Base-by-base conservation (phyloP, 23 tunicate species). In the Halocynthia roretzi region DNA sequence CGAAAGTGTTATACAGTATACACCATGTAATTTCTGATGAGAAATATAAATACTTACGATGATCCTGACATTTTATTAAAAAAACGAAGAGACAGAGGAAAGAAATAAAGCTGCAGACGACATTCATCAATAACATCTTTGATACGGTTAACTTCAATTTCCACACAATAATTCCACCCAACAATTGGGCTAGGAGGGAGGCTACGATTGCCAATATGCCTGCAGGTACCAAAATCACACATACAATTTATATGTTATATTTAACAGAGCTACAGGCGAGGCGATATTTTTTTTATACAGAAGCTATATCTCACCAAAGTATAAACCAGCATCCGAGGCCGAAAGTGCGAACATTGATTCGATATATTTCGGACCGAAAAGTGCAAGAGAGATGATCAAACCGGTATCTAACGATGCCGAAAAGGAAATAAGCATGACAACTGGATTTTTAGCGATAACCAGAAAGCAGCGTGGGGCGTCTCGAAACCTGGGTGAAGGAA, bases 321-420 rank as follows among this genome's bases (percentile, higher is more conserved):
- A 86, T 10, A 73, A 66, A 5, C 84, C 91, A 64, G 91, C 91
- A 53, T 72, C 68, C 7, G 84, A 80, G 10, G 91, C 80, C 8
- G 91, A 70, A 17, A 86, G 10, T 40, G 53, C 68, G 52, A 68
- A 86, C 91, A 86, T 86, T 11, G 91, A 86, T 68, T 86, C 81
- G 60, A 86, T 20, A 52, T 86, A 86, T 70, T 86, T 86, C 40
- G 91, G 91, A 48, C 91, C 91, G 54, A 86, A 86, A 54, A 84
- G 75, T 54, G 84, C 76, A 23, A 86, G 52, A n/a, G 81, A 80
- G 6, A 80, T 18, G 14, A 86, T 82, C 64, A 86, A 49, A 17
- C 84, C 91, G 11, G 81, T 44, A 65, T 86, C 91, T 56, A 86
- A 73, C 8, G 91, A 61, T 7, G 61, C 76, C 8, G 84, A 84